Evolutionary conservation across 2,888 invertebrate species (phyloP), one percentile per base, ranked within the genome.

Genomic region (Aleiodes alternator): DNA sequence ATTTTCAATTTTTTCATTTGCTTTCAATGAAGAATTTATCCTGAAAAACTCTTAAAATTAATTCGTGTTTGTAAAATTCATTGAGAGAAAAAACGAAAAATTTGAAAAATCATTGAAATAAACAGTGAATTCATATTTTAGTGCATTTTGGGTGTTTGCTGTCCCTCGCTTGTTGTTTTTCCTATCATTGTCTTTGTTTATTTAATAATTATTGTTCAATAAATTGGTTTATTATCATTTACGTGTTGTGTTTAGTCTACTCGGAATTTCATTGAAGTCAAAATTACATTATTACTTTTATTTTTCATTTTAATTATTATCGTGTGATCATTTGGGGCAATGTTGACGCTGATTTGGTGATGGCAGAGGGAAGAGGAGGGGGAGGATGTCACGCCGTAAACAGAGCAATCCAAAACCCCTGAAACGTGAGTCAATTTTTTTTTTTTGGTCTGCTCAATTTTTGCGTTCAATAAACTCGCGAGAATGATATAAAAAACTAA

Each of bases 341-440:
- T 86, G 87, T 84, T 82, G 84, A 83, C 81, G 84, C 81, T 82
- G 83, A 81, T 84, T 84, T 87, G 89, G 88, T 89, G 88, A 87
- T 88, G 88, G 88, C 87, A 84, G 86, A 86, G 78, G 82, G 81
- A 80, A 83, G 85, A 88, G 87, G 86, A 97, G 83, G 82, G 81
- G 84, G 85, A 88, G 87, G 86, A 97, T 97, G 97, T 97, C 97
- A 90, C 95, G 97, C 90, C 93, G 97, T 92, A 97, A 97, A 93
- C 97, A 97, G 93, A 96, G 96, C 92, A 97, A 97, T 92, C 97
- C 97, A 86, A 97, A 97, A 92, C 97, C 97, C 90, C 93, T 97
- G 88, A 97, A 97, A 97, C 95, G 97, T 97, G 92, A 94, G 96
- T 94, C 84, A 82, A 51, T 23, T 57, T 70, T 50, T 61, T 50